These are phyloP conservation scores for Petrocephalus schoutedeni DNA, from an alignment of 2,797 vertebrate species.

Conservation along the genomic window DNA sequence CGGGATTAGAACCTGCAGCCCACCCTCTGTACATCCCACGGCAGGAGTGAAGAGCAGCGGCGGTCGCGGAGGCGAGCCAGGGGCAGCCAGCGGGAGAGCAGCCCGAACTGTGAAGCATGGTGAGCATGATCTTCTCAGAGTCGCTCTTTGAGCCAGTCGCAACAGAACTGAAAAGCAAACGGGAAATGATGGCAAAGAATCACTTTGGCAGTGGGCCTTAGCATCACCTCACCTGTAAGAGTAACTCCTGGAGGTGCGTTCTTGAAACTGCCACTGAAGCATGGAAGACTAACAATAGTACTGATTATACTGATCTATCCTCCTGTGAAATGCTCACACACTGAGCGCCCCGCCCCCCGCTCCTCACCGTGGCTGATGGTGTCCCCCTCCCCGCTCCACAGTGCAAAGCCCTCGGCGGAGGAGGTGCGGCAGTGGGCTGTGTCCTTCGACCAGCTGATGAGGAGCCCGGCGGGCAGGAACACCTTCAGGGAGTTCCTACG, in stretches of 20 bases:
- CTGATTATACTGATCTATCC: background rate
- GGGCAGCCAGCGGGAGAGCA: constrained; percentile 20
- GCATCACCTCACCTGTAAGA: background rate
- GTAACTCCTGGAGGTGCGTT: background rate
- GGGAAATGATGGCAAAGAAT: background rate
- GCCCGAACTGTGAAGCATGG: constrained; percentile 30
- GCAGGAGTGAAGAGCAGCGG: constrained; percentile 19
- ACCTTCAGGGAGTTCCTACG: constrained; percentile 88
- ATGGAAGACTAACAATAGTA: background rate
- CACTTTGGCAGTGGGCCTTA: background rate
- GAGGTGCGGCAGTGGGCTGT: constrained; percentile 79
- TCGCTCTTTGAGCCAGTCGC: background rate
- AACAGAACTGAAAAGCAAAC: background rate
- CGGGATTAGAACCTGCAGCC: background rate
- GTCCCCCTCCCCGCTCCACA: constrained; percentile 38
- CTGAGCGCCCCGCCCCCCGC: background rate
- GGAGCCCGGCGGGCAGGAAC: constrained; percentile 78
- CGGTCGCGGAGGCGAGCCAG: background rate
- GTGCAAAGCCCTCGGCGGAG: constrained; percentile 78
- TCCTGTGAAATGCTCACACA: background rate
- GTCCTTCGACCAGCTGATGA: constrained; percentile 90
- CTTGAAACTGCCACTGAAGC: background rate
- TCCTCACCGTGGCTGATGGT: background rate
- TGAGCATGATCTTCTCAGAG: constrained; percentile 7
- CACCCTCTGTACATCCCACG: background rate